Percentiles rank a stretch among this genome's conserved stretches.
Evolutionary conservation across 2,888 invertebrate genomes (phyloP).

Genomic region (Pristionchus mayeri): DNA sequence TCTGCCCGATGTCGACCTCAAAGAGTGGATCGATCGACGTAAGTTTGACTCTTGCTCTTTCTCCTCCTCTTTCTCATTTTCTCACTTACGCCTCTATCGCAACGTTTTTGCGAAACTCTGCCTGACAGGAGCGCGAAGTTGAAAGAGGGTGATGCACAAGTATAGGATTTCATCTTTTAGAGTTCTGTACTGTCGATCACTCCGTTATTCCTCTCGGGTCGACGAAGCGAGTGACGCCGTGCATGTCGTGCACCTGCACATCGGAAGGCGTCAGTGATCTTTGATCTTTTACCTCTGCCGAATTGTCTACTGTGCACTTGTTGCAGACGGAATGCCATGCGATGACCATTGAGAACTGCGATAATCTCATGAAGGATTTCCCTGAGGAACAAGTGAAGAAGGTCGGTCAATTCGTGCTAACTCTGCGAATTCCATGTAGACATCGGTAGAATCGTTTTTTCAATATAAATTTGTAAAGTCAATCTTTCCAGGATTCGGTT

Average conservation of each 20-base stretch:
- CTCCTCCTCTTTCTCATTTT: not conserved
- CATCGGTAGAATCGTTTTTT: too few relatives aligned
- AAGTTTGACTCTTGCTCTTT: too few relatives aligned
- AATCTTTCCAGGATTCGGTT: constrained; percentile 66
- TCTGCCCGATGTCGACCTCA: constrained; percentile 70
- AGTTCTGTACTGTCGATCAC: constrained; percentile 75
- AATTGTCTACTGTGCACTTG: not conserved
- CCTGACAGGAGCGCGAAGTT: too few relatives aligned
- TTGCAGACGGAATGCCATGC: constrained; percentile 75
- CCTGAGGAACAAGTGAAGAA: constrained; percentile 1
- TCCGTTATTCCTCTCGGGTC: constrained; percentile 73
- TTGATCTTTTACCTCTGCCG: not conserved
- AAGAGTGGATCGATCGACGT: constrained; percentile 75
- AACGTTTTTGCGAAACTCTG: too few relatives aligned
- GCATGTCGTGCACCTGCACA: constrained; percentile 76
- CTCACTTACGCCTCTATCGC: too few relatives aligned
- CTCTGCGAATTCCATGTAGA: too few relatives aligned
- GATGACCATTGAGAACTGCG: constrained; percentile 68
- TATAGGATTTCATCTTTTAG: constrained; percentile 60
- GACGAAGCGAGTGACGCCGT: constrained; percentile 75
- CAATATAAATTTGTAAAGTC: not conserved
- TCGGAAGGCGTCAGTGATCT: constrained; percentile 69
- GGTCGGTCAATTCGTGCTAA: not conserved
- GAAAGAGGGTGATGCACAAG: too few relatives aligned
- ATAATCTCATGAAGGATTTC: constrained; percentile 61